Evolutionary conservation across 1,140 invertebrate genomes (phyloP).

Genomic region (Cydia amplana): DNA sequence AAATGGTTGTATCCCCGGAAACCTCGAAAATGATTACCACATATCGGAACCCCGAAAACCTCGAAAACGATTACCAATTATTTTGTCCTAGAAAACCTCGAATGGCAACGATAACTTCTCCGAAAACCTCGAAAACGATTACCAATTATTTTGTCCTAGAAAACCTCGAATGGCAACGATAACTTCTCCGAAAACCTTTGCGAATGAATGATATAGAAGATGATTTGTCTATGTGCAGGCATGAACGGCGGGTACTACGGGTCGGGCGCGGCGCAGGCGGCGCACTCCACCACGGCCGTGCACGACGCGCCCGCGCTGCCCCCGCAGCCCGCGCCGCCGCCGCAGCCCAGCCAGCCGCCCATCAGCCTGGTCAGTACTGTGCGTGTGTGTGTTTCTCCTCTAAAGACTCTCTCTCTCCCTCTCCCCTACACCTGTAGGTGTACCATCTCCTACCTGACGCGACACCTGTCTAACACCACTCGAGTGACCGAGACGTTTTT

Average conservation of each 20-base stretch:
- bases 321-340: slow-evolving; percentile 53
- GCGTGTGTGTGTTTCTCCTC: too few relatives aligned
- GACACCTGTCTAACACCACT: too few relatives aligned
- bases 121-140: background rate
- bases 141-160: background rate
- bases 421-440: too few relatives aligned
- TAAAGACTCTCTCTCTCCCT: too few relatives aligned
- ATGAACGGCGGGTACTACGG: slow-evolving; percentile 73
- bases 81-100: background rate
- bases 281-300: slow-evolving; percentile 69
- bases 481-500: too few relatives aligned
- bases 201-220: background rate
- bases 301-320: slow-evolving; percentile 64
- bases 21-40: too few relatives aligned
- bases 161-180: too few relatives aligned
- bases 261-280: slow-evolving; percentile 56
- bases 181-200: too few relatives aligned
- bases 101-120: too few relatives aligned
- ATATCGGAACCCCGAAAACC: background rate
- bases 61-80: background rate
- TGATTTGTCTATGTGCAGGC: slow-evolving; percentile 42
- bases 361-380: slow-evolving; percentile 56
- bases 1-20: too few relatives aligned
- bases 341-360: slow-evolving; percentile 58
- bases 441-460: too few relatives aligned